phyloP scores from a whole-genome alignment of 2,797 vertebrate genomes.

The Pseudochaenichthys georgianus region DNA sequence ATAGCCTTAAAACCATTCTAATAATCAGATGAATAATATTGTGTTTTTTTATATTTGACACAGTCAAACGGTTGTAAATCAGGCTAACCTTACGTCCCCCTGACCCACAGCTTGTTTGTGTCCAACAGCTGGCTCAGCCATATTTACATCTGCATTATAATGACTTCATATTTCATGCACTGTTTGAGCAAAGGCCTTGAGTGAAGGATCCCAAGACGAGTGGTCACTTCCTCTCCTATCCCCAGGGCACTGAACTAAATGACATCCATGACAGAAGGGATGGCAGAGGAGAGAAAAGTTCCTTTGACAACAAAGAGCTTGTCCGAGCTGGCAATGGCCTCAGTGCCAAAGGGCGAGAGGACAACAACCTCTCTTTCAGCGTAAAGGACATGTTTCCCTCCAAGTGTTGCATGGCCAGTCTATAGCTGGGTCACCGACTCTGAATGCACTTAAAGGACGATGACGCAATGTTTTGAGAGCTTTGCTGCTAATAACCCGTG shows the following conservation, averaged over 20 bases:
- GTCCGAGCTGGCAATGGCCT: slow-evolving; percentile 27
- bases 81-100: slow-evolving; percentile 18
- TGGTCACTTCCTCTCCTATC: slow-evolving; percentile 34
- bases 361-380: slow-evolving; percentile 18
- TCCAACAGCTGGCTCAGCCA: slow-evolving; percentile 3
- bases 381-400: slow-evolving; percentile 58
- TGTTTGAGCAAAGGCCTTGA: slow-evolving; percentile 10
- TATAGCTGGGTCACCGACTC: slow-evolving; percentile 26
- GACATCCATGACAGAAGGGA: slow-evolving; percentile 29
- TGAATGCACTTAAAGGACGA: slow-evolving; percentile 48
- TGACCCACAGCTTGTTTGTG: slow-evolving; percentile 34
- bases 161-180: slow-evolving; percentile 27
- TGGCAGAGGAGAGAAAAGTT: slow-evolving; percentile 17
- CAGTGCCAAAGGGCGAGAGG: slow-evolving; percentile 24
- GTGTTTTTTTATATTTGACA: not conserved
- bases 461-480: slow-evolving; percentile 55
- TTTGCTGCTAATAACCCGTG: slow-evolving; percentile 28
- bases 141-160: slow-evolving; percentile 38
- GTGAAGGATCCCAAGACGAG: slow-evolving; percentile 19
- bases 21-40: not conserved
- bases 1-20: not conserved
- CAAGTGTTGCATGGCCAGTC: slow-evolving; percentile 22
- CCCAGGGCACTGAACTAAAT: slow-evolving; percentile 43
- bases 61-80: not conserved
- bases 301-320: slow-evolving; percentile 47